Evolutionary conservation across 2,797 vertebrate genomes (phyloP), one percentile per base, ranked within the genome.

Genomic region (Lepidocolaptes lacrymiger): DNA sequence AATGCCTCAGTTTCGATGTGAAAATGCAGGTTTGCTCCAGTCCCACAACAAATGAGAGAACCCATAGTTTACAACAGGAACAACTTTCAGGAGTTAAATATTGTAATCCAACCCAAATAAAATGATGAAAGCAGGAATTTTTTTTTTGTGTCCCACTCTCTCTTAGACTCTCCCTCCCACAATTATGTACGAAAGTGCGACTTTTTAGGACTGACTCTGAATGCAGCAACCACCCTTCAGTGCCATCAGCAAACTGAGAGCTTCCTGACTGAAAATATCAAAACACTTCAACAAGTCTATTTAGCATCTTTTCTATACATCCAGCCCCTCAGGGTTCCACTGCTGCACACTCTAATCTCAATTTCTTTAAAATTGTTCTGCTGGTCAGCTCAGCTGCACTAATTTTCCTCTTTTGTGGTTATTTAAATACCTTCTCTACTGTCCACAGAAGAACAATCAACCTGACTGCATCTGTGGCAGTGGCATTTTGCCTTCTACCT

Each of bases 401-500:
- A 74, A 88, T 94, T 86, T 95, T 95, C 43, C 55, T 49, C 17
- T 30, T 80, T 86, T 79, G n/a, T 87, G 36, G 67, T 81, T 91
- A 41, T 89, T 93, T 52, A 90, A 83, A 77, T 55, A 72, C 5
- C 66, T 62, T 58, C 62, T 75, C 78, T 80, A 69, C 52, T n/a
- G 24, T 62, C 49, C 48, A 23, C 32, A 51, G 62, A 84, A 74
- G n/a, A 81, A 85, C 84, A 85, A 81, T 77, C 77, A 93, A 52
- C 44, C 34, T 77, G 79, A 32, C 36, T 73, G 48, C 41, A 71
- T 79, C 48, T 59, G 69, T 80, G 67, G 56, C 56, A 49, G 74
- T 91, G 83, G 61, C 54, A 37, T 89, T 95, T 91, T 93, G 46
- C 66, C 67, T 88, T 89, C 85, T 89, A 72, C 66, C 76, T 91